Conservation (phyloP, 2,888 invertebrate species). For the Erpobdella octoculata region DNA sequence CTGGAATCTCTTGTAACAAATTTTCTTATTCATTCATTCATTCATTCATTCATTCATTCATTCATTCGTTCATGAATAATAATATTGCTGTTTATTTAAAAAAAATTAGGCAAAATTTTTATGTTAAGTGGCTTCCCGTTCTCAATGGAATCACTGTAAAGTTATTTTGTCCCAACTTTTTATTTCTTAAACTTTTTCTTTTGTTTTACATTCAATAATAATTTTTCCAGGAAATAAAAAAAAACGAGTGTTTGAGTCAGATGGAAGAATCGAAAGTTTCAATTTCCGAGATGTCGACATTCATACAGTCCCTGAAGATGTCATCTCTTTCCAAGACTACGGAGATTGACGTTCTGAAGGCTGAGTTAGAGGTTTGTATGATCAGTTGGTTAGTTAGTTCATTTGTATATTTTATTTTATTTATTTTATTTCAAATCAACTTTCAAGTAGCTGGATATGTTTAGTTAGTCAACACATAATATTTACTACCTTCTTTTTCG, state of each 20-base stretch:
- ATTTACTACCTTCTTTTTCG: too few species aligned
- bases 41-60: too few species aligned
- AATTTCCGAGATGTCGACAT: constrained; percentile 77
- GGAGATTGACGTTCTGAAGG: constrained; percentile 48
- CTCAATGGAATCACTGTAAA: background rate
- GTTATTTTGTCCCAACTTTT: background rate
- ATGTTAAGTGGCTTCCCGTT: too few species aligned
- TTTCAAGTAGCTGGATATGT: too few species aligned
- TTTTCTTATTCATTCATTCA: too few species aligned
- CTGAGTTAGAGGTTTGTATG: constrained; percentile 37
- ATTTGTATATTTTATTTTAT: background rate
- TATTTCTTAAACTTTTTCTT: background rate
- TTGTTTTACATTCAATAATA: constrained; percentile 32
- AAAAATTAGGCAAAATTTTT: too few species aligned
- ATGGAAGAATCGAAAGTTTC: constrained; percentile 74
- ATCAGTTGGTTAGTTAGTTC: background rate
- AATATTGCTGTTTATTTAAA: too few species aligned
- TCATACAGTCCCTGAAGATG: constrained; percentile 87
- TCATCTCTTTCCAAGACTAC: constrained; percentile 81
- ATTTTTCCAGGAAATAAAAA: constrained; percentile 60
- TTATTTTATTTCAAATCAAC: background rate
- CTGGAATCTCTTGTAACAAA: constrained; percentile 51
- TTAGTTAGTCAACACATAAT: too few species aligned
- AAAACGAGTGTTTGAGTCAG: constrained; percentile 70
- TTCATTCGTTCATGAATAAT: too few species aligned